Conservation (phyloP, 2,888 invertebrate genomes). For the Drosophila subquinaria region DNA sequence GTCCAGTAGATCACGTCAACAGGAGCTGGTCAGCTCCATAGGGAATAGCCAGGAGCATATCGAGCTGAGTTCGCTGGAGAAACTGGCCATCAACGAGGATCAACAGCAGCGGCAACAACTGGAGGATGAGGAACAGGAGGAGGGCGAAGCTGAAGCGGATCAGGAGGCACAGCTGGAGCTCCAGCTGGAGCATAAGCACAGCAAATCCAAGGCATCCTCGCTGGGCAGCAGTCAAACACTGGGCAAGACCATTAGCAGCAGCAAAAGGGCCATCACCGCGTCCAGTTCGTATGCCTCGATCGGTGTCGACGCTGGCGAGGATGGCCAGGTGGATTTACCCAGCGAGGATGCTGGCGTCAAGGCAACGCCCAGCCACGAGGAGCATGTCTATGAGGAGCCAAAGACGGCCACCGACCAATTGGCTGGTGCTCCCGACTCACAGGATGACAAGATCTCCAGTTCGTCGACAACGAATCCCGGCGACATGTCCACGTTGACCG, state of each 20-base stretch:
- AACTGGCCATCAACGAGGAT: conserved; percentile 40
- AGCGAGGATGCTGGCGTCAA: conserved; percentile 16
- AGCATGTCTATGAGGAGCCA: conserved; percentile 28
- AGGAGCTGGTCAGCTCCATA: conserved; percentile 35
- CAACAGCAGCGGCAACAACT: conserved; percentile 20
- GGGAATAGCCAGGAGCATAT: conserved; percentile 77
- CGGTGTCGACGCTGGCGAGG: conserved; percentile 42
- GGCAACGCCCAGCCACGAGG: conserved; percentile 18
- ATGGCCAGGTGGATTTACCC: conserved; percentile 19
- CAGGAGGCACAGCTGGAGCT: conserved; percentile 45
- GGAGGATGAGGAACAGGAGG: conserved; percentile 28
- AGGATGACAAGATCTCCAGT: conserved; percentile 78
- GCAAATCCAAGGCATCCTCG: conserved; percentile 81
- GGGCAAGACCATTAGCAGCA: conserved; percentile 72
- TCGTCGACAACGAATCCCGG: conserved; percentile 83
- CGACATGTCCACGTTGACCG: conserved; percentile 83
- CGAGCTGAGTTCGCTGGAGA: conserved; percentile 80
- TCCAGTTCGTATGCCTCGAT: conserved; percentile 77
- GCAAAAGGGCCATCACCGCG: conserved; percentile 75
- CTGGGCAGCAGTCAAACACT: conserved; percentile 80
- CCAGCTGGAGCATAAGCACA: conserved; percentile 64
- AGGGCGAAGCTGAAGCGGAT: conserved; percentile 12
- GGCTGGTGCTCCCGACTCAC: conserved; percentile 17
- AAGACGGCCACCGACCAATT: conserved; percentile 2
- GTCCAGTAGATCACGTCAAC: conserved; percentile 22